Percentiles rank a stretch among this genome's conserved stretches.
Conservation (phyloP, 2,113 vertebrate genomes). For the Chlorodrepanis virens region DNA sequence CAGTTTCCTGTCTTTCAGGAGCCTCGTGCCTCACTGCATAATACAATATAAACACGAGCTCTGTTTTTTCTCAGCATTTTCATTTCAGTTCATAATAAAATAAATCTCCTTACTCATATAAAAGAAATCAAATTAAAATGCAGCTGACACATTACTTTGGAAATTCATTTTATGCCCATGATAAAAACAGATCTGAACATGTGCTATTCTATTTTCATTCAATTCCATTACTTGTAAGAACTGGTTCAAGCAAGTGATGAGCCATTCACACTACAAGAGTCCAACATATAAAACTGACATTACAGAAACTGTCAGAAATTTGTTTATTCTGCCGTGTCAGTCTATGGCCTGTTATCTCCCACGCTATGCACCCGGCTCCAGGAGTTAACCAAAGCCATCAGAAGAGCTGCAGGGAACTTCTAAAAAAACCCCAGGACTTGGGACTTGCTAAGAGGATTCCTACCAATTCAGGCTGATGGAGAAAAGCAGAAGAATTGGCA, state of each 20-base stretch:
- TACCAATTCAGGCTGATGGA: neutral
- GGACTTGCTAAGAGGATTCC: neutral
- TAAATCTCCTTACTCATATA: neutral
- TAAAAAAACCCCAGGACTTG: neutral
- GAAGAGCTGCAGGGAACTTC: neutral
- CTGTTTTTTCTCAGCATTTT: neutral
- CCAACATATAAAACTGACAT: neutral
- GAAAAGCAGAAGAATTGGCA: neutral
- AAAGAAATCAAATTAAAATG: neutral
- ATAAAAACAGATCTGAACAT: neutral
- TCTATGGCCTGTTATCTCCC: neutral
- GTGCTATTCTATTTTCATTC: neutral
- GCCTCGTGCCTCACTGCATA: neutral
- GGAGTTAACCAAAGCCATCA: neutral
- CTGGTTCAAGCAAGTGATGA: neutral
- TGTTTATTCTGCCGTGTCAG: neutral
- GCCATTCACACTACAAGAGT: neutral
- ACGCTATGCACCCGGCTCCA: neutral
- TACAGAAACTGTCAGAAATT: neutral
- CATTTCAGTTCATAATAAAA: neutral
- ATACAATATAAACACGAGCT: neutral
- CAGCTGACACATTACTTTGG: neutral
- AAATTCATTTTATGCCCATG: neutral
- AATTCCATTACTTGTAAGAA: neutral
- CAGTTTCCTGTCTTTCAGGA: constrained; percentile 5